These are phyloP conservation scores for Listronotus bonariensis DNA, from an alignment of 1,140 invertebrate species.

Conservation along the genomic window DNA sequence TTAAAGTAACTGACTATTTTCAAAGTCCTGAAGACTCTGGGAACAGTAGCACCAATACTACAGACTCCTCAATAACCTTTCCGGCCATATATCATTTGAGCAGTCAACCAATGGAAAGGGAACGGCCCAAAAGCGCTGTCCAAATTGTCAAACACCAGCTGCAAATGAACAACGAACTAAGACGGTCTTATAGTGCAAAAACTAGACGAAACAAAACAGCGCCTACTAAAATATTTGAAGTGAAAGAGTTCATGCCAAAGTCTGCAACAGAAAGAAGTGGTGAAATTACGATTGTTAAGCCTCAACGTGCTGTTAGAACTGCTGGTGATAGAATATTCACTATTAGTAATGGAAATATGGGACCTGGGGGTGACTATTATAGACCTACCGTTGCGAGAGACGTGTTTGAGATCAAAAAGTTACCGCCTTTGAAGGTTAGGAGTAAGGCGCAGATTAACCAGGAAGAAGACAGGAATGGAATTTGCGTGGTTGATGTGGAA, in stretches of 20 bases:
- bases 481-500: slow-evolving; percentile 43
- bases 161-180: slow-evolving; percentile 47
- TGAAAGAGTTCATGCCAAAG: slow-evolving; percentile 34
- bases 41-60: slow-evolving; percentile 14
- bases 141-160: slow-evolving; percentile 59
- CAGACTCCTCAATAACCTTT: slow-evolving; percentile 42
- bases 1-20: slow-evolving; percentile 21
- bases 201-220: slow-evolving; percentile 44
- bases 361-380: slow-evolving; percentile 33
- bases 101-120: slow-evolving; percentile 15
- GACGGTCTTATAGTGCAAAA: slow-evolving; percentile 31
- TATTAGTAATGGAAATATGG: slow-evolving; percentile 27
- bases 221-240: slow-evolving; percentile 40
- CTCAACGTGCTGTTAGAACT: slow-evolving; percentile 40
- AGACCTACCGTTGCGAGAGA: not conserved
- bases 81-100: slow-evolving; percentile 41
- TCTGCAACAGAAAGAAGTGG: slow-evolving; percentile 32
- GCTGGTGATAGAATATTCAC: slow-evolving; percentile 40
- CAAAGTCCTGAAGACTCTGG: slow-evolving; percentile 10
- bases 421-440: slow-evolving; percentile 24
- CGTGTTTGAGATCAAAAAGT: slow-evolving; percentile 22
- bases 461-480: slow-evolving; percentile 34
- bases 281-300: slow-evolving; percentile 15
- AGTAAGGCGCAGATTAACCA: slow-evolving; percentile 32
- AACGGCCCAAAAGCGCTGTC: slow-evolving; percentile 58